Base-by-base conservation (phyloP, 2,888 invertebrate genomes). In the Ochropleura plecta region DNA sequence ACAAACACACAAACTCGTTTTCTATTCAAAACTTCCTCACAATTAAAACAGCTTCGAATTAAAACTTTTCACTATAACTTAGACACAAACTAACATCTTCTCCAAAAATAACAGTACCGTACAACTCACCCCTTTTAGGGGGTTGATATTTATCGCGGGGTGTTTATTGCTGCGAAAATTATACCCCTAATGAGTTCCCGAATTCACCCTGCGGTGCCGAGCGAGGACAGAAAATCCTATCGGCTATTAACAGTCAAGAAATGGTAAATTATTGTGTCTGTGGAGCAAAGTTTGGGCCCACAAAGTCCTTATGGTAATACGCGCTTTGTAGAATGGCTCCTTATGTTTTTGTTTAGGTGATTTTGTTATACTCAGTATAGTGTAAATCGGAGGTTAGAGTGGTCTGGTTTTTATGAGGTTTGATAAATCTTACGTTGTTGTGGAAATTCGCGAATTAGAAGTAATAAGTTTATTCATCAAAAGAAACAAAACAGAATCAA, bases 111-210 rank as follows among this genome's bases (percentile, higher is more conserved):
- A 84, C 87, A 84, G 81, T 71, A 60, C 16, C 20, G 7, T n/a
- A 69, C 69, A 78, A 84, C 86, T 82, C 84, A 88, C 88, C 90
- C 92, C 91, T 87, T 87, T 70, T 89, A 94, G 93, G 95, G 96
- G 95, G 92, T 89, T 92, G 95, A 95, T 96, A 95, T 96, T 96
- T 96, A 96, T 96, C 95, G 95, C 89, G 83, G 85, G 91, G 94
- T 96, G 96, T 96, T 96, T 96, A 96, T 96, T 95, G 94, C 96
- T 92, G 92, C 91, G 95, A 96, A 95, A 96, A 96, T 96, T 96
- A 96, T 96, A 92, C 95, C 93, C 94, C 93, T 96, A 96, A 96
- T 96, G 96, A 96, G 95, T 96, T 95, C 94, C 94, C 95, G 93
- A 95, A 95, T 91, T 92, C 93, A 90, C 93, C 92, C 88, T 86